Conservation (phyloP, 2,888 invertebrate species). For the Masnerella sp. region DNA sequence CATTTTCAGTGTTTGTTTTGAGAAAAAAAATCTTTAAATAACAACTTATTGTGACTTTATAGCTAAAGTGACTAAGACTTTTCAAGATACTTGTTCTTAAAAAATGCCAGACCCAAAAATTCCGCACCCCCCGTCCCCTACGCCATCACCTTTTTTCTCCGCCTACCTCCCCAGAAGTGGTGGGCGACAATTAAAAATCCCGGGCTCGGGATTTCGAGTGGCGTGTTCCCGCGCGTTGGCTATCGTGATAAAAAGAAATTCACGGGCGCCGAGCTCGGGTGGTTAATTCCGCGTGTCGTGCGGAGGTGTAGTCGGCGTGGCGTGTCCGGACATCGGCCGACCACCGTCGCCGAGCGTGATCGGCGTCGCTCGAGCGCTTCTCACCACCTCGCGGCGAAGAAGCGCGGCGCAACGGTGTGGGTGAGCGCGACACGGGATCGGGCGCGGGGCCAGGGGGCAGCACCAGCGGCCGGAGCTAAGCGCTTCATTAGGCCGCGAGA, state of each 20-base stretch:
- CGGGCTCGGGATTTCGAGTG: conserved; percentile 48
- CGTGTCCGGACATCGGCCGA: conserved; percentile 59
- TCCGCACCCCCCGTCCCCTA: no score
- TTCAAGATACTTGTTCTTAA: no score
- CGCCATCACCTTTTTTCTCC: no score
- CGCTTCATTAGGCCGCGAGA: conserved; percentile 78
- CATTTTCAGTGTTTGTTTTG: no score
- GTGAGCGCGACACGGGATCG: conserved; percentile 59
- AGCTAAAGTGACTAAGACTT: no score
- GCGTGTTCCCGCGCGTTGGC: conserved; percentile 8
- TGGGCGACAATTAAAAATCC: conserved; percentile 56
- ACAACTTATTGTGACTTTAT: no score
- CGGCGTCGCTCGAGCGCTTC: conserved; percentile 65
- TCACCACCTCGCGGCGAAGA: conserved; percentile 63
- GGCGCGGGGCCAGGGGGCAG: conserved; percentile 65
- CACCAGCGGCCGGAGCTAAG: conserved; percentile 75
- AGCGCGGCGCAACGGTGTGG: conserved; percentile 61
- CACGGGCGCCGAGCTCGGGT: conserved; percentile 66
- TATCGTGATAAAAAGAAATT: conserved; percentile 55
- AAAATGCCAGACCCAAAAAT: no score
- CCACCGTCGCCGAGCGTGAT: conserved; percentile 67
- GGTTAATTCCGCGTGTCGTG: conserved; percentile 72
- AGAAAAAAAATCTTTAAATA: no score
- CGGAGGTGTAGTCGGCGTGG: conserved; percentile 69
- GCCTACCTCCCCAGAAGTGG: conserved; percentile 53